These are phyloP conservation scores for Phaenicophaeus curvirostris DNA, from an alignment of 2,797 vertebrate species.

Conservation along the genomic window DNA sequence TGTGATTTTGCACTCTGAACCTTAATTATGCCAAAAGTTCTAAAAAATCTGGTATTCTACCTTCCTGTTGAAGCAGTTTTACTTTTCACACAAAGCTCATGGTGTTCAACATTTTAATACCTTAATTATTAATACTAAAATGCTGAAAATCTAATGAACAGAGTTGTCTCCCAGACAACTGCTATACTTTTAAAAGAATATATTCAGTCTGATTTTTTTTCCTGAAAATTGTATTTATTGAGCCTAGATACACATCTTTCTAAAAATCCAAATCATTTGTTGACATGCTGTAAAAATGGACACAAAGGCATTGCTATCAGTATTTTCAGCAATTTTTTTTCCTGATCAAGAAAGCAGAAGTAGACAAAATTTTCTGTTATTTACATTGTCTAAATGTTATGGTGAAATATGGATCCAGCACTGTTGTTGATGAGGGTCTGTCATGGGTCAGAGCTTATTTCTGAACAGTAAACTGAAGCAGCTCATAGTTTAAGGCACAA, in stretches of 20 bases:
- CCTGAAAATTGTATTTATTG: background rate
- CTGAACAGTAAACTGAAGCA: background rate
- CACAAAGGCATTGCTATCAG: background rate
- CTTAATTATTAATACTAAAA: background rate
- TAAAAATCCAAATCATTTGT: background rate
- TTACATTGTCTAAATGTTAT: background rate
- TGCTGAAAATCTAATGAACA: background rate
- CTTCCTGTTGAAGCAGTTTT: background rate
- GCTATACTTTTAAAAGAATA: background rate
- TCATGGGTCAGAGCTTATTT: background rate
- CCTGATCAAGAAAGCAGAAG: background rate
- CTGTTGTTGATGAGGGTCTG: background rate
- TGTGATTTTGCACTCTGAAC: background rate
- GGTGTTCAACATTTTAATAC: background rate
- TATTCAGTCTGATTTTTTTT: background rate
- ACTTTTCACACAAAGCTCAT: background rate
- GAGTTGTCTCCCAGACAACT: background rate
- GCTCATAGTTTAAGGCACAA: background rate
- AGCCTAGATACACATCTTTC: background rate
- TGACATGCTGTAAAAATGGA: background rate
- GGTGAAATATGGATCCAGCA: background rate
- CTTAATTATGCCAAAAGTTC: background rate
- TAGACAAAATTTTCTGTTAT: background rate
- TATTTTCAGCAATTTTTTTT: background rate
- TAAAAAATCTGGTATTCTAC: background rate